Evolutionary conservation across 2,113 vertebrate species (phyloP).

Genomic region (Pipra filicauda): DNA sequence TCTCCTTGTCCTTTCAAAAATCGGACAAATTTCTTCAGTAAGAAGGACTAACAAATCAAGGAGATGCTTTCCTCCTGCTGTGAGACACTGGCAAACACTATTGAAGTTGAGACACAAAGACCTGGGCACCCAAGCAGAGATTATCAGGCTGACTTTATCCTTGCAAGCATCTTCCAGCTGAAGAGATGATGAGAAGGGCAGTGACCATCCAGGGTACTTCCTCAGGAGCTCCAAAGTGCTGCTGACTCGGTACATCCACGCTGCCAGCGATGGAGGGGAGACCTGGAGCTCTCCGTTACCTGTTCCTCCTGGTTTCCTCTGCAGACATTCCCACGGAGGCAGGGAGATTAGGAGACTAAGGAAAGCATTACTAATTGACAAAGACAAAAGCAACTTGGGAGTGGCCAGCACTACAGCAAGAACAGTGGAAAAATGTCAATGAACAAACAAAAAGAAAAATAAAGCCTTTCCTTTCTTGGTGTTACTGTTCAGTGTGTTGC

Average conservation of each 20-base stretch:
- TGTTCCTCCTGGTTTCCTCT: not conserved
- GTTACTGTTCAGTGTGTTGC: not conserved
- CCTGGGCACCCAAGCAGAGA: not conserved
- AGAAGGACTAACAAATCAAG: not conserved
- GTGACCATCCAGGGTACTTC: not conserved
- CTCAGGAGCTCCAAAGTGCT: rapidly evolving
- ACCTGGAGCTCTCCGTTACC: not conserved
- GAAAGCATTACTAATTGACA: not conserved
- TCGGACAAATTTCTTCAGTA: not conserved
- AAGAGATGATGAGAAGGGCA: not conserved
- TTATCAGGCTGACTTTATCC: not conserved
- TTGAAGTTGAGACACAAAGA: not conserved
- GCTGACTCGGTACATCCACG: rapidly evolving
- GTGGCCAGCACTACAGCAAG: not conserved
- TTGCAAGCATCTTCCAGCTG: not conserved
- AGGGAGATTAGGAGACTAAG: not conserved
- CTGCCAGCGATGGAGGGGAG: rapidly evolving
- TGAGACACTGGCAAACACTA: not conserved
- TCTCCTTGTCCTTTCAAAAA: not conserved
- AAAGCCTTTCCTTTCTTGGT: not conserved
- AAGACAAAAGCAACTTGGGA: not conserved
- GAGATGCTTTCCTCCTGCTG: not conserved
- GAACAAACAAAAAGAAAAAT: not conserved
- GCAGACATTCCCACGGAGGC: not conserved
- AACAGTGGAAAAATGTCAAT: not conserved